Base-by-base conservation (phyloP, 2,113 vertebrate genomes). In the Semnornis frantzii region DNA sequence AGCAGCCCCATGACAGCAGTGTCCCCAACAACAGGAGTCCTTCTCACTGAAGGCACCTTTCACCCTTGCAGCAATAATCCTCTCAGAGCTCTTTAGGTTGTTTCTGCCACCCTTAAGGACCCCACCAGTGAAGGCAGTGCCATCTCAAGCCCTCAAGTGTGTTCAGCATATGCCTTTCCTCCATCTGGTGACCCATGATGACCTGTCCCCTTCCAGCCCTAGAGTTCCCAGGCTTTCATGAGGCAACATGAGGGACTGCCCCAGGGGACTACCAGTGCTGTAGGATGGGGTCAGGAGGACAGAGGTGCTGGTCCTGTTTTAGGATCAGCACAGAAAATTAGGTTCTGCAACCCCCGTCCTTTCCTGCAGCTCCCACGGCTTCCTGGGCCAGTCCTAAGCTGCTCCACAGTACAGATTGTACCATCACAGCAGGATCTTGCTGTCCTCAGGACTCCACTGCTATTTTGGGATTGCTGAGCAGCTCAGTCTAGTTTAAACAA, bases 171-270 rank as follows among this genome's bases (percentile, higher is more conserved):
- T 0, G 13, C 42, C 50, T 34, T 33, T 46, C 46, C 57, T 70
- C 69, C 39, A 59, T 59, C 85, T 50, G 2, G 0, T 0, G 18
- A 55, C 79, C 31, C 0, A 0, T 1, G 1, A 27, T 34, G 81
- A 79, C 58, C 69, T 0, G 0, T 16, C 24, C 57, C 16, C 58
- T 89, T 59, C 59, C 60, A 54, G 31, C 34, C 7, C 46, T 0
- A 1, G 1, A 1, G 78, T 69, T 89, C 81, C 87, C 91, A 92
- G 89, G 50, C 57, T 65, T 33, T 48, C 4, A 1, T 1, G 1
- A 39, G 60, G 76, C 60, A 63, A 10, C 1, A 0, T 44, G 2
- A 84, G 85, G 6, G 50, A 52, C 50, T 52, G 50, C 59, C 87
- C 71, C 0, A 0, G 63, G 74, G 74, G 66, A 73, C 39, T 6